phyloP scores from a whole-genome alignment of 2,113 vertebrate species.

The Hyperopisus bebe region DNA sequence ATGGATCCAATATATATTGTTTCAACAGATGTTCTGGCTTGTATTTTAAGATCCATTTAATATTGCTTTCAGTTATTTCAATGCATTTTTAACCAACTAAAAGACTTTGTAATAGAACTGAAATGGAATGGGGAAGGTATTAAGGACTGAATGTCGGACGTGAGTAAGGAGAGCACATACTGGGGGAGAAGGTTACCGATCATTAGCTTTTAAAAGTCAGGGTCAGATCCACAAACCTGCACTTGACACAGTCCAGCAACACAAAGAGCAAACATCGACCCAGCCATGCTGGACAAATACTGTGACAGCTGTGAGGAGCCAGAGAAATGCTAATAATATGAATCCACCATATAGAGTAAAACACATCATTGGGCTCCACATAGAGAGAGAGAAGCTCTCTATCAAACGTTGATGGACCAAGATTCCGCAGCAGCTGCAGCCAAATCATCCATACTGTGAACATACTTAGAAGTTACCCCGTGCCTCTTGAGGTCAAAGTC shows the following conservation, averaged over 20 bases:
- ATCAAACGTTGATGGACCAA: not conserved
- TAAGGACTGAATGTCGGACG: not conserved
- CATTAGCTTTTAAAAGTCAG: slow-evolving; percentile 1
- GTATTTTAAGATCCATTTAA: not conserved
- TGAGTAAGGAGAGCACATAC: not conserved
- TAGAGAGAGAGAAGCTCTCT: not conserved
- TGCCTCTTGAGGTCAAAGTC: not conserved
- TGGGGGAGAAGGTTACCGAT: not conserved
- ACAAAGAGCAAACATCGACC: not conserved
- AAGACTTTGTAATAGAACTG: not conserved
- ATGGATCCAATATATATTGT: not conserved
- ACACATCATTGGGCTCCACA: not conserved
- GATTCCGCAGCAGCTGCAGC: not conserved
- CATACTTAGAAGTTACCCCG: not conserved
- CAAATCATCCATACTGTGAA: not conserved
- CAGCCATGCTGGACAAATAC: not conserved
- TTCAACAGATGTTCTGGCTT: not conserved
- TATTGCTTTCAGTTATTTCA: not conserved
- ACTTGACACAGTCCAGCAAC: not conserved
- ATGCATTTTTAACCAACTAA: not conserved
- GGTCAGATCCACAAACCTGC: not conserved
- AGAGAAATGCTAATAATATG: not conserved
- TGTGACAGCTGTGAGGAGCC: not conserved
- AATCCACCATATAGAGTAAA: not conserved
- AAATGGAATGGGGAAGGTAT: not conserved